A percentile compares a stretch with the other conserved stretches of the same genome.
Evolutionary conservation across 2,888 invertebrate species (phyloP).

Genomic region (Pachliopta kotzebuea): DNA sequence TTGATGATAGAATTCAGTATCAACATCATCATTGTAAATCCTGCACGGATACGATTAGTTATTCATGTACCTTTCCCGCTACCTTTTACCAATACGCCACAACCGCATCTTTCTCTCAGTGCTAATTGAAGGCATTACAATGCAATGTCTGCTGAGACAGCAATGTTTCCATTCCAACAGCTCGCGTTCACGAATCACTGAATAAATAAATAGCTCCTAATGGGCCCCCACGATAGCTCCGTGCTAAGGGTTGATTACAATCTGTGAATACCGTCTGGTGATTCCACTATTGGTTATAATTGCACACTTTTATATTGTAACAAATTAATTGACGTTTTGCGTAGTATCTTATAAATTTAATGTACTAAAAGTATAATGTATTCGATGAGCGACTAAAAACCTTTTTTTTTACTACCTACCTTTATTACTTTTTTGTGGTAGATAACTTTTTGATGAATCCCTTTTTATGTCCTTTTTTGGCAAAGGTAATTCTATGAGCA

Average conservation of each 20-base stretch:
- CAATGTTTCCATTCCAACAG: slow-evolving; percentile 55
- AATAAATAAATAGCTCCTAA: slow-evolving; percentile 68
- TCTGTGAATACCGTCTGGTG: slow-evolving; percentile 32
- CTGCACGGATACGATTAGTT: neutral
- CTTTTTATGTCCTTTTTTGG: neutral
- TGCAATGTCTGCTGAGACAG: slow-evolving; percentile 51
- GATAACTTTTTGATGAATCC: neutral
- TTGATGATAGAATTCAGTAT: too few species aligned
- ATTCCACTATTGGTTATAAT: slow-evolving; percentile 26
- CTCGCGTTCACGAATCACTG: slow-evolving; percentile 59
- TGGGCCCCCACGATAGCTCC: slow-evolving; percentile 36
- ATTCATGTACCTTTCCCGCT: slow-evolving; percentile 26
- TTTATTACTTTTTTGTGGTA: slow-evolving; percentile 2
- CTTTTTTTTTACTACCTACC: neutral
- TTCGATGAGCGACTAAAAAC: neutral
- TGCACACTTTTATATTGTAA: neutral
- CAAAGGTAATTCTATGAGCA: neutral
- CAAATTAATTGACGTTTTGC: neutral
- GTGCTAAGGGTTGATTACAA: slow-evolving; percentile 33
- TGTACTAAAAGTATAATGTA: neutral
- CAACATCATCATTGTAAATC: too few species aligned
- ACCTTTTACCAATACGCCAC: slow-evolving; percentile 34
- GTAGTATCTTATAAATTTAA: neutral
- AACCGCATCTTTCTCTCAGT: slow-evolving; percentile 40
- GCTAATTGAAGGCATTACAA: slow-evolving; percentile 69